Evolutionary conservation across 1,140 invertebrate genomes (phyloP).

Genomic region (Drosophila murphyi): DNA sequence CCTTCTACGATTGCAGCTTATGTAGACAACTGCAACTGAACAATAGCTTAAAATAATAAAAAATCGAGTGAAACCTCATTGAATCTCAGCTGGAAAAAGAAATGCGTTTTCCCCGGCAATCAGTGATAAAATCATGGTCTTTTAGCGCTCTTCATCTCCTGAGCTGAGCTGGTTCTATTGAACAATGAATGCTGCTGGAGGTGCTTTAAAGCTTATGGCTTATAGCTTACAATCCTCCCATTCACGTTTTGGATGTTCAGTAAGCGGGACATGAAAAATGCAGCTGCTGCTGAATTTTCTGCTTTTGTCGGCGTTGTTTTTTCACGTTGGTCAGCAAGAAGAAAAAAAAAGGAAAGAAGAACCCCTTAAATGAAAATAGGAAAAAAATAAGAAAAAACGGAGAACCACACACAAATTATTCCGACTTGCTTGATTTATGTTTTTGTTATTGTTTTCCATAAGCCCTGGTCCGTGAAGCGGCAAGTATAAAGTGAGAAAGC

Average conservation of each 20-base stretch:
- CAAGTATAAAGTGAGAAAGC: neutral
- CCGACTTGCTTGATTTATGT: constrained; percentile 69
- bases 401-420: constrained; percentile 60
- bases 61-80: constrained; percentile 17
- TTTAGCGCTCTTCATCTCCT: constrained; percentile 27
- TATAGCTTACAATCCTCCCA: constrained; percentile 52
- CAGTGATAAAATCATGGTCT: constrained; percentile 42
- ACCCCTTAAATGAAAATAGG: constrained; percentile 13
- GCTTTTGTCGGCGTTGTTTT: constrained; percentile 47
- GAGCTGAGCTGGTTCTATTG: constrained; percentile 10
- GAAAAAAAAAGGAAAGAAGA: neutral
- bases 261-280: constrained; percentile 55
- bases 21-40: neutral
- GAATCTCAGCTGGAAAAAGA: constrained; percentile 9
- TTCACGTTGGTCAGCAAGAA: constrained; percentile 55
- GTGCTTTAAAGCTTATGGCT: constrained; percentile 55
- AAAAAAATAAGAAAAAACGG: constrained; percentile 32
- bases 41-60: constrained; percentile 12
- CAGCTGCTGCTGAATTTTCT: constrained; percentile 64
- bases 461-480: constrained; percentile 27
- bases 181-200: constrained; percentile 49
- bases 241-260: constrained; percentile 32
- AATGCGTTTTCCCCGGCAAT: constrained; percentile 12
- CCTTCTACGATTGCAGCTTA: neutral
- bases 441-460: constrained; percentile 78